These are phyloP conservation scores for Meleagris gallopavo DNA, from an alignment of 2,113 vertebrate species.

Conservation along the genomic window DNA sequence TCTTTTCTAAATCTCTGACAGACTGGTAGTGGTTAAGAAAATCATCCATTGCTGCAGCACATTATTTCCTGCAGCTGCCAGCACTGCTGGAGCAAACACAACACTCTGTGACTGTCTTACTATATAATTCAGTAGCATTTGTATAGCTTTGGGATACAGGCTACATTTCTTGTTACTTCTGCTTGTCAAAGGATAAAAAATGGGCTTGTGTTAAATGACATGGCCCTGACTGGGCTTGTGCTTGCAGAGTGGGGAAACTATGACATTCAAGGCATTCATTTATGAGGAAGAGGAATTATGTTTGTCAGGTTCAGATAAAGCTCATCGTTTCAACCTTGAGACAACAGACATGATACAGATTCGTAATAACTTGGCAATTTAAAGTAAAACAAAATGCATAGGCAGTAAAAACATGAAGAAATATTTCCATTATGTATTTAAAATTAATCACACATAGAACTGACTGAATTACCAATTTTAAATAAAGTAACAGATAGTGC, in stretches of 20 bases:
- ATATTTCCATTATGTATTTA: neutral
- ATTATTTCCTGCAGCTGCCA: neutral
- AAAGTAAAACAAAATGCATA: neutral
- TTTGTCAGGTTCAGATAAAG: conserved; percentile 53
- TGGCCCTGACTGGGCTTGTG: conserved; percentile 25
- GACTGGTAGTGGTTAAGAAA: neutral
- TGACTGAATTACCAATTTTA: neutral
- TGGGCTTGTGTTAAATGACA: conserved; percentile 17
- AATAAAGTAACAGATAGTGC: neutral
- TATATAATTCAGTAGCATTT: neutral
- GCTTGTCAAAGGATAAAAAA: conserved; percentile 47
- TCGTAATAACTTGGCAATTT: conserved; percentile 21
- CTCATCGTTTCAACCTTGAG: conserved; percentile 47
- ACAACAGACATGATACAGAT: conserved; percentile 36
- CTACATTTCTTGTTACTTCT: conserved; percentile 19
- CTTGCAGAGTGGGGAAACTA: neutral
- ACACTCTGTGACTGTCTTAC: neutral
- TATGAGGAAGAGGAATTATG: conserved; percentile 45
- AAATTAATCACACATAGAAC: neutral
- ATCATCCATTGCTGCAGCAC: neutral
- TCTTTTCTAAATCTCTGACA: neutral
- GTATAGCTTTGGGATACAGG: neutral
- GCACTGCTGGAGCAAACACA: neutral
- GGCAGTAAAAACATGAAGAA: conserved; percentile 1
- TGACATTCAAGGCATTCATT: conserved; percentile 26